These are phyloP conservation scores for Rhinogobio ventralis DNA, from an alignment of 2,797 vertebrate species.

Conservation along the genomic window DNA sequence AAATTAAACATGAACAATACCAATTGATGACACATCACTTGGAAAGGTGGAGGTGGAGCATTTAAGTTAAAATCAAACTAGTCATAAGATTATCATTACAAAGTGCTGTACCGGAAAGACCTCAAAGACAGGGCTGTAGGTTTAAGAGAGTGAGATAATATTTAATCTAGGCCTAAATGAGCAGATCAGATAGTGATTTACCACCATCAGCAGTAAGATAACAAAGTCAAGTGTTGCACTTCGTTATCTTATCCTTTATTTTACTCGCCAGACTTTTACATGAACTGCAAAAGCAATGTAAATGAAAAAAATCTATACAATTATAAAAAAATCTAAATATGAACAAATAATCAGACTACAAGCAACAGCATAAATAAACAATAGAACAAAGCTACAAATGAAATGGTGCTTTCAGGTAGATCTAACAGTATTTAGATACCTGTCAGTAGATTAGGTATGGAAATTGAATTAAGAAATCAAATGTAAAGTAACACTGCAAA, in stretches of 20 bases:
- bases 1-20: constrained; percentile 17
- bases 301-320: too few species aligned
- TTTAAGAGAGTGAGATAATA: not conserved
- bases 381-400: not conserved
- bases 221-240: constrained; percentile 23
- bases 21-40: not conserved
- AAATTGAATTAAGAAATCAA: not conserved
- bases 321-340: too few species aligned
- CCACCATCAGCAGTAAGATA: not conserved
- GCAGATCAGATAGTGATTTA: constrained; percentile 26
- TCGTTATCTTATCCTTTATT: not conserved
- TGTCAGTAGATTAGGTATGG: too few species aligned
- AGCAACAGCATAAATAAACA: too few species aligned
- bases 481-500: not conserved
- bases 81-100: constrained; percentile 14
- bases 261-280: not conserved
- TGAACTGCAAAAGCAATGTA: too few species aligned
- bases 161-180: not conserved
- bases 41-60: constrained; percentile 2
- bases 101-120: not conserved
- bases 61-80: constrained; percentile 19
- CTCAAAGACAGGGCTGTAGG: not conserved
- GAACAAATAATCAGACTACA: not conserved
- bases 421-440: not conserved
- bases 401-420: not conserved